Base-by-base conservation (phyloP, 92 coral and sea anemone genomes). In the Montipora capitata region DNA sequence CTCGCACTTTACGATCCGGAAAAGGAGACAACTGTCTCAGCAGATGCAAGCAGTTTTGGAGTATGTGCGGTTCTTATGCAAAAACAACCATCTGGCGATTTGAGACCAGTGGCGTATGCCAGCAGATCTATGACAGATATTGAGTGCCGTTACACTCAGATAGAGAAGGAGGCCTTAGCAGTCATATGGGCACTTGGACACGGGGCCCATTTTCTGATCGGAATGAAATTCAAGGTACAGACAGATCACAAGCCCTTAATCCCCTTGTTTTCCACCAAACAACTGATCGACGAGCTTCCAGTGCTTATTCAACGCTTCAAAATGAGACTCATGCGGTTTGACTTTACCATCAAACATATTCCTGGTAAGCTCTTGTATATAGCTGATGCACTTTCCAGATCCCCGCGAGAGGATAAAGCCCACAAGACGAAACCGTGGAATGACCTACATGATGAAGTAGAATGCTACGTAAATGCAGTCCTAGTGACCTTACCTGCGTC, bases 101-200 rank as follows among this genome's bases (percentile, higher is more conserved):
- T 76, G 85, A 66, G 85, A 38, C 94, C 94, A 45, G 85, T 91
- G 72, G 94, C 93, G 17, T 91, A 87, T 45, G 90, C 85, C 20
- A 87, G 95, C 68, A 83, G 91, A 61, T 93, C 90, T 8, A 72
- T 94, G 86, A 91, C 92, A 16, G 88, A 84, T 16, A 72, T 84
- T 0, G 94, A 91, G 66, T 81, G 85, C 56, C 80, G 96, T 68
- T 93, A 93, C 78, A 89, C 92, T 80, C 94, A 93, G 54, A 93
- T 87, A 15, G 88, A 94, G 49, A 94, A 94, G 68, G 94, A 87
- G 59, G 87, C 96, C 12, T 85, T 94, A 27, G 35, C 35, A 27
- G 35, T 27, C 35, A 27, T 1, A 27, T 27, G 35, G 35, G 35
- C 35, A 27, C 35, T 27, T 27, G 1, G 1, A 27, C 35, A 27